Evolutionary conservation across 1,140 invertebrate genomes (phyloP).

Genomic region (Apocrypta bakeri): DNA sequence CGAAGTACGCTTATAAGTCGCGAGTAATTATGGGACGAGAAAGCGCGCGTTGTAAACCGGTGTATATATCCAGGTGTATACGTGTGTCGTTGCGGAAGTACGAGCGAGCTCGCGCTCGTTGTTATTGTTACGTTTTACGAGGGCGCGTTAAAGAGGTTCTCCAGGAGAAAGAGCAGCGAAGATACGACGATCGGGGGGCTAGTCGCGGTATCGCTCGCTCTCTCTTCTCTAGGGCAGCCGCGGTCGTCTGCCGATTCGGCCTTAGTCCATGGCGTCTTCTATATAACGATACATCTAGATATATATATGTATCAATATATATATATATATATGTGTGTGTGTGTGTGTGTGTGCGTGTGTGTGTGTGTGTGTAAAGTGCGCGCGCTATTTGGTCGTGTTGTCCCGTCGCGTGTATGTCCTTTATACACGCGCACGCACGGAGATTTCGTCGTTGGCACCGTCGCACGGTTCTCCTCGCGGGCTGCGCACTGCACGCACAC

Average conservation of each 20-base stretch:
- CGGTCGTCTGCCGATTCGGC: constrained; percentile 17
- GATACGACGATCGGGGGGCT: constrained; percentile 15
- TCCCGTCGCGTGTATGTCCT: too few species aligned
- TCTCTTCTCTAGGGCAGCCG: not conserved
- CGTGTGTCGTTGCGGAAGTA: too few species aligned
- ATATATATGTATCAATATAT: too few species aligned
- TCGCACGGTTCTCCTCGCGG: constrained; percentile 3
- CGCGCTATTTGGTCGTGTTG: not conserved
- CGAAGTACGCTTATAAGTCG: not conserved
- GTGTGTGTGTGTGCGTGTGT: too few species aligned
- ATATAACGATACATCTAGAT: too few species aligned
- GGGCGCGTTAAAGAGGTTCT: not conserved
- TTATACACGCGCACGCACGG: not conserved
- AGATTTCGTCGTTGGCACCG: not conserved
- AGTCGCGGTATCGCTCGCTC: constrained; percentile 2
- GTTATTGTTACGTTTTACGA: not conserved
- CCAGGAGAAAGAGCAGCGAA: not conserved
- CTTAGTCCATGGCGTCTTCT: not conserved
- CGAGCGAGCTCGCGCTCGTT: too few species aligned
- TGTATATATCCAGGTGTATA: too few species aligned
- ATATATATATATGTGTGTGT: too few species aligned
- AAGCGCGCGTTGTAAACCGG: too few species aligned
- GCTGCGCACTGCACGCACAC: constrained; percentile 34
- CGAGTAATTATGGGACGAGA: not conserved
- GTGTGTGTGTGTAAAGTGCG: not conserved